Evolutionary conservation across 2,888 invertebrate species (phyloP), one percentile per base, ranked within the genome.

Genomic region (Metellina segmentata): DNA sequence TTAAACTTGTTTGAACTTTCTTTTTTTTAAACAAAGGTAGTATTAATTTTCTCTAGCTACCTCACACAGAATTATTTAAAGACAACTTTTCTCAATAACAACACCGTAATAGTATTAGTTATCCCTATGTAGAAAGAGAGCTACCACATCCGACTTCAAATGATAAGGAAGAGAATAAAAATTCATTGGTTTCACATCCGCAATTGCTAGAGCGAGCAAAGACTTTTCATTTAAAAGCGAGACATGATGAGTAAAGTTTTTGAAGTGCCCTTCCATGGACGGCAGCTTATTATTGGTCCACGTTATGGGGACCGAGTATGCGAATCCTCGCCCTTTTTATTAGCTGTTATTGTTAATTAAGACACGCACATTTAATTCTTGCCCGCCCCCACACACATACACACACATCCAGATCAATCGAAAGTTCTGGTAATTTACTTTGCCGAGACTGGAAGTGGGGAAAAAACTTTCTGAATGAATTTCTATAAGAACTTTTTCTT

Each of bases 341-440:
- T 77, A 92, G 92, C 89, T 89, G 89, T 92, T 92, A 89, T 92
- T 92, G 89, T 92, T 92, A 92, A 92, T 92, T 92, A 92, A 86
- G 89, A 86, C 85, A 82, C 89, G 82, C 92, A 61, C 61, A 92
- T 89, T 92, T 89, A 89, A 92, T 92, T 92, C 86, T 81, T 85
- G 85, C 89, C 85, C n/a, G 78, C 85, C 53, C 83, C 77, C 81
- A 77, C 82, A 77, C 86, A 90, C 69, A 75, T 70, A 74, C 49
- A 69, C 74, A 86, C 74, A 83, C 91, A 83, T 88, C 71, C 87
- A 91, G 87, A 91, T 91, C 91, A 91, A 91, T 91, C 91, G 91
- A 91, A 91, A 91, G 91, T 91, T 87, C 87, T 88, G 87, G 87
- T 83, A 91, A 91, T 91, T 91, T 91, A 83, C 87, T 91, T 91